A percentile compares a stretch with the other conserved stretches of the same genome.
These are phyloP conservation scores for Fratercula arctica DNA, from an alignment of 2,797 vertebrate genomes.

Conservation along the genomic window DNA sequence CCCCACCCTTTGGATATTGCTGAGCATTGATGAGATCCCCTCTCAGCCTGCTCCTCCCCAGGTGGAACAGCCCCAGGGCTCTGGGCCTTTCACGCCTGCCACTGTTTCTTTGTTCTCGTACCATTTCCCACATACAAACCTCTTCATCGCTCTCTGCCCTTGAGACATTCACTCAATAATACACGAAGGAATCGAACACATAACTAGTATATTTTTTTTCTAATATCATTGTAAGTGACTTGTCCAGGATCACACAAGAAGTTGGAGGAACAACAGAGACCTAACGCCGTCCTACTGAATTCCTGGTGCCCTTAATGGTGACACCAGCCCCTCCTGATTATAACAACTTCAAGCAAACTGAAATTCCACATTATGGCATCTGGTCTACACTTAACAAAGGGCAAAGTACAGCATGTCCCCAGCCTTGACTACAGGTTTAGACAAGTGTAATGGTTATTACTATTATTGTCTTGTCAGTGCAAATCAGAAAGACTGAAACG, in stretches of 20 bases:
- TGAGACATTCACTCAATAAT: neutral
- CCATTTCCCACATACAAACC: neutral
- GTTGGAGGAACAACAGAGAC: neutral
- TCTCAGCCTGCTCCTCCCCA: neutral
- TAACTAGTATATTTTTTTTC: neutral
- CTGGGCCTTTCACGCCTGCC: neutral
- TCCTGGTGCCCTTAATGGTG: neutral
- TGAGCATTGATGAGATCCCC: neutral
- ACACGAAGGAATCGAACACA: neutral
- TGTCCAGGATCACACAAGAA: neutral
- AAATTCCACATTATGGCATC: accelerated
- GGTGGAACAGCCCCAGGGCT: neutral
- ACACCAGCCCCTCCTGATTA: neutral
- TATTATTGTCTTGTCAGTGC: neutral
- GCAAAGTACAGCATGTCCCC: neutral
- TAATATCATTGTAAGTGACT: neutral
- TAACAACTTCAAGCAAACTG: neutral
- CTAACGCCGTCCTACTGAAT: neutral
- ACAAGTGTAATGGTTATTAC: neutral
- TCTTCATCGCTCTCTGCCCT: neutral
- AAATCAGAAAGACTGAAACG: neutral
- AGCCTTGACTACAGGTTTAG: neutral
- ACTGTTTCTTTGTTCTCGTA: neutral
- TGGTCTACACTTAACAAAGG: neutral
- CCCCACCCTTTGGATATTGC: neutral